Percentiles rank a stretch among this genome's conserved stretches.
phyloP scores from a whole-genome alignment of 2,113 vertebrate species.

The Pavo muticus region DNA sequence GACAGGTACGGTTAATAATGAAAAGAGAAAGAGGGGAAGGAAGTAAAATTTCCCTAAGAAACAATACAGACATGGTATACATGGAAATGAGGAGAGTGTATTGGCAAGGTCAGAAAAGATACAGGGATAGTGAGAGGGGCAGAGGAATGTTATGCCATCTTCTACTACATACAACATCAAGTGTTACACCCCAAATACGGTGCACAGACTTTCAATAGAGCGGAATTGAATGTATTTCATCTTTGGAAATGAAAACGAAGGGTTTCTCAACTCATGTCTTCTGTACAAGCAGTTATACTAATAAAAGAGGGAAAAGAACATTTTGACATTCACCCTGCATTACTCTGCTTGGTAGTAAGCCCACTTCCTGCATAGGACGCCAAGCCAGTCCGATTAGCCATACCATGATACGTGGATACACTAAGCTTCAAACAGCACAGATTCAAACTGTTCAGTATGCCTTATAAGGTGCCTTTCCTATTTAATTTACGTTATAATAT shows the following conservation, averaged over 20 bases:
- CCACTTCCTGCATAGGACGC: not conserved
- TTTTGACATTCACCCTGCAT: not conserved
- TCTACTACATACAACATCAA: not conserved
- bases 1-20: not conserved
- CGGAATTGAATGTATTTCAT: not conserved
- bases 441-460: accelerated
- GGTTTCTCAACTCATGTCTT: not conserved
- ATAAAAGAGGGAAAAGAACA: not conserved
- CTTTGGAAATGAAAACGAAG: not conserved
- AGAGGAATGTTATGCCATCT: not conserved
- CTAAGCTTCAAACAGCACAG: not conserved
- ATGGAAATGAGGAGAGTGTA: not conserved
- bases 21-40: not conserved
- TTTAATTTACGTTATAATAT: not conserved
- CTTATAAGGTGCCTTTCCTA: not conserved
- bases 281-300: not conserved
- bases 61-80: not conserved
- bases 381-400: not conserved
- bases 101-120: not conserved
- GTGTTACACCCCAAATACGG: not conserved
- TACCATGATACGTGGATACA: no score
- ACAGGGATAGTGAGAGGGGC: not conserved
- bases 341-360: not conserved
- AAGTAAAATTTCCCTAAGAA: not conserved
- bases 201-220: not conserved